A percentile compares a stretch with the other conserved stretches of the same genome.
Evolutionary conservation across 2,113 vertebrate genomes (phyloP).

Genomic region (Apteryx mantelli): DNA sequence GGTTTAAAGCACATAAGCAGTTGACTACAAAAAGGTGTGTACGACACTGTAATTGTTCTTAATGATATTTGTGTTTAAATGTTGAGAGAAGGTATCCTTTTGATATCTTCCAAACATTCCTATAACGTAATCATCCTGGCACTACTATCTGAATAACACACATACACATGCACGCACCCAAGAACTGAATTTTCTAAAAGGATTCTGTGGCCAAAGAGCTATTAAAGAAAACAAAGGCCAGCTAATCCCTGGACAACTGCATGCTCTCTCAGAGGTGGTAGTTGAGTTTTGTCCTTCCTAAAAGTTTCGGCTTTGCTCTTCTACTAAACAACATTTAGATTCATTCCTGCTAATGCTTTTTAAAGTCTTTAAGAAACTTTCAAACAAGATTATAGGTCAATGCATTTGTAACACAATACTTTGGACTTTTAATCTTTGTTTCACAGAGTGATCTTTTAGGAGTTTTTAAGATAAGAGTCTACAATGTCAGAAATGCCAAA

Average conservation of each 20-base stretch:
- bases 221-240: background rate
- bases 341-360: background rate
- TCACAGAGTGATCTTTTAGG: background rate
- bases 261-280: background rate
- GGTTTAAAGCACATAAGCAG: background rate
- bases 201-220: background rate
- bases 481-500: background rate
- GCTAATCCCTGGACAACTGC: background rate
- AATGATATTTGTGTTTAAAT: background rate
- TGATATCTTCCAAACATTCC: background rate
- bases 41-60: background rate
- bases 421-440: background rate
- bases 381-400: background rate
- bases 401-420: background rate
- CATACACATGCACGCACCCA: accelerated
- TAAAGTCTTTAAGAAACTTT: background rate
- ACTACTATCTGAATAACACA: background rate
- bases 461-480: background rate
- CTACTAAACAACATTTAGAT: background rate
- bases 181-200: background rate
- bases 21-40: background rate
- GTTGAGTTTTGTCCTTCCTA: background rate
- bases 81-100: background rate
- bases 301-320: background rate
- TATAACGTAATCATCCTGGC: background rate